Conservation (phyloP, 2,888 invertebrate species). For the Aleiodes leptofemur region DNA sequence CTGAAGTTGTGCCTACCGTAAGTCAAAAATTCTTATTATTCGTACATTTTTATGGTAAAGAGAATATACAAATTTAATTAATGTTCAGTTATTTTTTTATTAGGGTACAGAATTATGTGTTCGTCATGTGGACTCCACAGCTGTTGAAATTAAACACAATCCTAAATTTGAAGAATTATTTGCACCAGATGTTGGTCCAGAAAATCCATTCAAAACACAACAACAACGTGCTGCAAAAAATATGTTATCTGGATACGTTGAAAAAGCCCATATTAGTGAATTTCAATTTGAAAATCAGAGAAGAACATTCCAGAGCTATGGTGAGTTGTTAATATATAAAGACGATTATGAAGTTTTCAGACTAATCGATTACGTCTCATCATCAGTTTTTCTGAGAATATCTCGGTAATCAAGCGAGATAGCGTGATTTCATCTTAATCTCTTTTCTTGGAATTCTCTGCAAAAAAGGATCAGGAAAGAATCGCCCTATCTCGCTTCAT, state of each 20-base stretch:
- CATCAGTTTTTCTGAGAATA: no score
- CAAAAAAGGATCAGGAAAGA: no score
- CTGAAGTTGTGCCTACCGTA: constrained; percentile 88
- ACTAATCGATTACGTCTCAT: no score
- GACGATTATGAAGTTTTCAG: no score
- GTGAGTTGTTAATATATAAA: constrained; percentile 67
- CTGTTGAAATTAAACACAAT: constrained; percentile 91
- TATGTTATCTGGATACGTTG: constrained; percentile 95
- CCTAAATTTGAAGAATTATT: constrained; percentile 96
- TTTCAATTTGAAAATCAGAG: constrained; percentile 99
- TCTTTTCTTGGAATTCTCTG: no score
- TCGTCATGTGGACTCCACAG: constrained; percentile 85
- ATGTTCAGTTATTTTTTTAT: constrained; percentile 35
- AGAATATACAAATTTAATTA: neutral
- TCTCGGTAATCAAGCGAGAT: no score
- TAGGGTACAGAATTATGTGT: constrained; percentile 85
- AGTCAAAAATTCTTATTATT: constrained; percentile 60
- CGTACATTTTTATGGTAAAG: no score
- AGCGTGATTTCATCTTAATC: no score
- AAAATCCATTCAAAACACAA: constrained; percentile 94
- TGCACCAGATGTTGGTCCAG: constrained; percentile 93
- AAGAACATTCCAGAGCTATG: constrained; percentile 94
- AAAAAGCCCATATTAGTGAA: constrained; percentile 95
- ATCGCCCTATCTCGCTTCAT: no score
- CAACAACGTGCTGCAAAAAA: constrained; percentile 93